Base-by-base conservation (phyloP, 2,888 invertebrate genomes). In the Thumatha senex region DNA sequence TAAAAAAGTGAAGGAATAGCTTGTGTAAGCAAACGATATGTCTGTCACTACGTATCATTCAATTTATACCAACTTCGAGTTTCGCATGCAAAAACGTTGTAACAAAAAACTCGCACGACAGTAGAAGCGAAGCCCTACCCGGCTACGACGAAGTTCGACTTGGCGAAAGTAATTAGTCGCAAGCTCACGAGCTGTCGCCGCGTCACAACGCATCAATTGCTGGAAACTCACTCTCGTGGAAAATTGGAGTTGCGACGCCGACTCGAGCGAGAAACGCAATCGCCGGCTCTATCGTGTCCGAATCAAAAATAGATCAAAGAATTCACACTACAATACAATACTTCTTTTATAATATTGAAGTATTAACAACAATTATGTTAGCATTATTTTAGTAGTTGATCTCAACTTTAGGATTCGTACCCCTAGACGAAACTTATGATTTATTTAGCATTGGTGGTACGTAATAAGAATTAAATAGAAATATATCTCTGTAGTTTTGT, bases 401-500 rank as follows among this genome's bases (percentile, higher is more conserved):
- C 57, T 15, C 30, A 35, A 43, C 40, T 51, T 58, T 63, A 70
- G 77, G 75, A 82, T 77, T 79, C 78, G 78, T 69, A 50, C 44
- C 59, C 62, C 62, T 56, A 72, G 71, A 77, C 76, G 73, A 71
- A 76, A 78, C 74, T 58, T 72, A 72, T 79, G 80, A 86, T 84
- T 85, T 82, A 85, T 81, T 80, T 72, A 75, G 74, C 72, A 86
- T 86, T 88, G 86, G 88, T 76, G 77, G 77, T 76, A 24, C 64
- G 72, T 75, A 84, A 84, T 86, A 85, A 86, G 89, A 90, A 88
- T 88, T 86, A 89, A 88, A 88, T 88, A 82, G 82, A 76, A 82
- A 89, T 89, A 86, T 84, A 84, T 88, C 87, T 87, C 81, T 82
- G 86, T 88, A 88, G 86, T 87, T 89, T 90, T 89, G 86, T 87